These are phyloP conservation scores for Aleiodes testaceus DNA, from an alignment of 2,888 invertebrate species.

Conservation along the genomic window DNA sequence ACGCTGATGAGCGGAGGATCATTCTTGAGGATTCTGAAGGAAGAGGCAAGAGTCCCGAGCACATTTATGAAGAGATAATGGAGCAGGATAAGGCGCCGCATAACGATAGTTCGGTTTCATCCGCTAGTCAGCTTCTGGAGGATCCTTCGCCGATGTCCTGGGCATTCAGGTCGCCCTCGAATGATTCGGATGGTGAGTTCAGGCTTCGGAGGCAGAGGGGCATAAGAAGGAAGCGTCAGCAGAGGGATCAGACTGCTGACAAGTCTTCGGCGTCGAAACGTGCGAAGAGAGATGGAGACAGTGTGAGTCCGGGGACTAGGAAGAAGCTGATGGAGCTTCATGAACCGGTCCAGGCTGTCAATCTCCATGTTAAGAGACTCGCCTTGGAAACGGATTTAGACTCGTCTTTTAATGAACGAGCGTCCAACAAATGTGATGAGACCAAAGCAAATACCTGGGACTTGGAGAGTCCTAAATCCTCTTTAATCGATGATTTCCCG, in stretches of 20 bases:
- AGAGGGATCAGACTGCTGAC: constrained; percentile 48
- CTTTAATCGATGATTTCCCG: constrained; percentile 64
- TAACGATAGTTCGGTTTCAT: constrained; percentile 70
- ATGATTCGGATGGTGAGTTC: constrained; percentile 67
- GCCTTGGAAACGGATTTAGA: constrained; percentile 68
- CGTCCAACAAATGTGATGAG: constrained; percentile 53
- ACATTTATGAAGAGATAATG: constrained; percentile 59
- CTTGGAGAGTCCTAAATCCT: constrained; percentile 67
- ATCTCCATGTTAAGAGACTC: constrained; percentile 66
- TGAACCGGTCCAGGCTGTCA: constrained; percentile 64
- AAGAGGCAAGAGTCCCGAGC: constrained; percentile 47
- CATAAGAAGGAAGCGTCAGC: constrained; percentile 67
- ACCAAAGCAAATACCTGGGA: constrained; percentile 64
- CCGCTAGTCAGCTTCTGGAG: constrained; percentile 69
- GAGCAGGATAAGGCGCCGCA: constrained; percentile 54
- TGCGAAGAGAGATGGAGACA: constrained; percentile 58
- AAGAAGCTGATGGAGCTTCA: constrained; percentile 47
- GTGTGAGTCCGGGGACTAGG: constrained; percentile 56
- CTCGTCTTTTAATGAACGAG: constrained; percentile 37
- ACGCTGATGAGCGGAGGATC: constrained; percentile 60
- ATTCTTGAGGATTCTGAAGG: background rate
- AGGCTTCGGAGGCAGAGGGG: constrained; percentile 68
- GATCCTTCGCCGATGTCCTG: constrained; percentile 70
- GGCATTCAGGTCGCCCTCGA: constrained; percentile 65
- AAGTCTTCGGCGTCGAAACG: constrained; percentile 58